Base-by-base conservation (phyloP, 2,888 invertebrate genomes). In the Erebia ligea region DNA sequence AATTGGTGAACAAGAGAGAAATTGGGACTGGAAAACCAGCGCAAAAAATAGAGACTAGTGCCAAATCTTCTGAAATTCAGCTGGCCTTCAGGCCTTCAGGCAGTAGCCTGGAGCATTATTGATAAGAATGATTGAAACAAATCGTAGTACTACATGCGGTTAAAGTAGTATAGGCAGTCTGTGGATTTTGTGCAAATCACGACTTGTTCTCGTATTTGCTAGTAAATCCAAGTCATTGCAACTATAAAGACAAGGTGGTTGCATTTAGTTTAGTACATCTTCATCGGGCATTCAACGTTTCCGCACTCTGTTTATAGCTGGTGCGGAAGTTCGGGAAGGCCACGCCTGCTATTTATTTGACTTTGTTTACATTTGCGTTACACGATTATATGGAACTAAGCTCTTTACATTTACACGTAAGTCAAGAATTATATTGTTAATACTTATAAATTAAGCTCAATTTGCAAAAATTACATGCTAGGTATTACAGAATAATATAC, bases 241-340 rank as follows among this genome's bases (percentile, higher is more conserved):
- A 13, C 48, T 48, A 62, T 21, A 21, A 62, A 21, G 21, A 56
- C 19, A 34, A 71, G 19, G 61, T 40, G 45, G 72, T 67, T 69
- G 70, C 64, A 67, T 69, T 73, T 69, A 68, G 64, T 71, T 57
- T 63, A 54, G 58, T 68, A 58, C 68, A 72, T 67, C 61, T 61
- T 17, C 54, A 19, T 54, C 19, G 17, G 54, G 54, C 17, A 77
- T 81, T 77, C 76, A 76, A 74, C 75, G 81, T 86, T 91, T 92
- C 92, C 92, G 89, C 84, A 80, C 77, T 85, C 90, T 86, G 86
- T 87, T 87, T 91, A 90, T 90, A 91, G 91, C 84, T 82, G 75
- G 83, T 78, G 79, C 92, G 92, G 92, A 92, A 91, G 88, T 87
- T 77, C 80, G 76, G 83, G 86, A 87, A 91, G 92, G 91, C 77